Evolutionary conservation across 2,113 vertebrate genomes (phyloP), one percentile per base, ranked within the genome.

Genomic region (Syngnathus scovelli): DNA sequence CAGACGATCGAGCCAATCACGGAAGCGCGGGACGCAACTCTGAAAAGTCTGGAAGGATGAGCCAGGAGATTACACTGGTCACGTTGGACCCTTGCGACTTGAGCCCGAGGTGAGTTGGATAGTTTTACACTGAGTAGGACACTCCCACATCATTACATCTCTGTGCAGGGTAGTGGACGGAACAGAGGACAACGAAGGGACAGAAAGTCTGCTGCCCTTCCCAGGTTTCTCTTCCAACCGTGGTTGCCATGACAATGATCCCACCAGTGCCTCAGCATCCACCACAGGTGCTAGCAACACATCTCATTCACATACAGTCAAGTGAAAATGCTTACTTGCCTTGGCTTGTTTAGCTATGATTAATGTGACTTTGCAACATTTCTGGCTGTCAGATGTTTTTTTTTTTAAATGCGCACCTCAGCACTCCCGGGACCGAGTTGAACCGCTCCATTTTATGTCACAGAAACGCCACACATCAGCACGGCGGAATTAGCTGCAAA

Each of bases 161-260:
- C 4, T 27, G 10, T 83, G 59, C 76, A 92, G 90, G 82, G 76
- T 90, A 52, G 90, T 91, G 63, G 89, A 92, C 1, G 89, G 91
- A 10, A 91, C 87, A 37, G 90, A 92, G 66, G 90, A 87, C 81
- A 86, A 64, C 38, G 75, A 80, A 27, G 76, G 75, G 21, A 67
- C 78, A 46, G 89, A 88, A 69, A 73, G 60, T 36, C 82, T 80
- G 6, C 66, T 66, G 38, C 69, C 83, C 4, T 90, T 89, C 70
- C 82, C 85, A 3, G 55, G 41, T 58, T 89, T 88, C 71, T 78
- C 86, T 27, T 72, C 81, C 54, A 55, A 37, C n/a, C 76, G 58
- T 18, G 79, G 63, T 23, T 81, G 78, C 68, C 83, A 68, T 12
- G 18, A 76, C 74, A 78, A 43, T 15, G 65, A 72, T 70, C 64